A percentile compares a stretch with the other conserved stretches of the same genome.
These are phyloP conservation scores for Amphipyra berbera DNA, from an alignment of 2,888 invertebrate species.

Conservation along the genomic window DNA sequence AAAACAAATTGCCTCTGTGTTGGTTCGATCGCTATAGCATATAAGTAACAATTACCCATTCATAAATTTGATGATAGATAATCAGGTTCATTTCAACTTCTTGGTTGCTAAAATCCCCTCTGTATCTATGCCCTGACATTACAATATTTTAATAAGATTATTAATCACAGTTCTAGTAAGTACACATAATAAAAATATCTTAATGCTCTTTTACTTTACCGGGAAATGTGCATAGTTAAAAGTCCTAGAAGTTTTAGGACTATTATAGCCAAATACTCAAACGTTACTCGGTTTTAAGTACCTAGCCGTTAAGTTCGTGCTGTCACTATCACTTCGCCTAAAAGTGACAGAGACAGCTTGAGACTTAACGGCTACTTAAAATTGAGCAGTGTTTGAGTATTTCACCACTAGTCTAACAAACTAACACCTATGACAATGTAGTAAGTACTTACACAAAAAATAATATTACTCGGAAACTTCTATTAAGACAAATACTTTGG, in stretches of 20 bases:
- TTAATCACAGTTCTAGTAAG: slow-evolving; percentile 48
- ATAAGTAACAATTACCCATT: neutral
- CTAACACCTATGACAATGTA: slow-evolving; percentile 40
- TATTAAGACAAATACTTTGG: slow-evolving; percentile 15
- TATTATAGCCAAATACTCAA: no score
- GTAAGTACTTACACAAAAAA: slow-evolving; percentile 15
- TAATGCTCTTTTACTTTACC: slow-evolving; percentile 3
- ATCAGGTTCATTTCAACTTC: neutral
- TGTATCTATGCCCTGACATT: slow-evolving; percentile 5
- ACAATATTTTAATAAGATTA: slow-evolving; percentile 13
- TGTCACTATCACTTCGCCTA: no score
- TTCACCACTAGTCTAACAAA: neutral
- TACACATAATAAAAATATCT: slow-evolving; percentile 4
- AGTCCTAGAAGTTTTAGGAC: slow-evolving; percentile 36
- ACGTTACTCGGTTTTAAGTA: no score
- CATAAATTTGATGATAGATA: neutral
- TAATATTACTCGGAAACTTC: slow-evolving; percentile 10
- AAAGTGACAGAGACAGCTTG: no score
- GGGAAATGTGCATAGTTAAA: slow-evolving; percentile 32
- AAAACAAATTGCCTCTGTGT: no score
- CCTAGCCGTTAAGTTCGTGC: no score
- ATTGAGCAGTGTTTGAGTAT: no score
- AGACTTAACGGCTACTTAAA: no score
- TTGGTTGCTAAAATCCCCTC: neutral
- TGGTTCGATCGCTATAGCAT: no score